Conservation (phyloP, 2,797 vertebrate species). For the Benthosema pterotum region DNA sequence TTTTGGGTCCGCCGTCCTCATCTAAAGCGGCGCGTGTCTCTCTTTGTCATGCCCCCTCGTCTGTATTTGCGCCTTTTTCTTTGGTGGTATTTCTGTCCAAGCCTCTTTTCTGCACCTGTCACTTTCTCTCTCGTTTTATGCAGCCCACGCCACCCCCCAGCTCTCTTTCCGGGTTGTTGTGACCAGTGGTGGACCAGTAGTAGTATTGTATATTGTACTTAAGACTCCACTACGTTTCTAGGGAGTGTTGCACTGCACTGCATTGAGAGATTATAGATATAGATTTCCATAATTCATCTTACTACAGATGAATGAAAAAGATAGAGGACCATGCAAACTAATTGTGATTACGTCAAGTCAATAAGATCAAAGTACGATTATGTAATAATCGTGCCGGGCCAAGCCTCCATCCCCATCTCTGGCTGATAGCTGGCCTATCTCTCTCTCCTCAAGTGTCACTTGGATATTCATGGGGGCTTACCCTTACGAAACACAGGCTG, state of each 20-base stretch:
- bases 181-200: too few species aligned
- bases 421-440: slow-evolving; percentile 8
- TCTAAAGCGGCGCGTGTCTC: slow-evolving; percentile 18
- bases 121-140: slow-evolving; percentile 24
- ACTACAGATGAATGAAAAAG: too few species aligned
- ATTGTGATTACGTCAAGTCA: too few species aligned
- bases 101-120: slow-evolving; percentile 52
- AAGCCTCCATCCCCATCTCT: not conserved
- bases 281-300: too few species aligned
- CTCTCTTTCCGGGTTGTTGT: not conserved
- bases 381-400: not conserved
- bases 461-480: slow-evolving; percentile 52
- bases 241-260: too few species aligned
- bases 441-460: slow-evolving; percentile 41
- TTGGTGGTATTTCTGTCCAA: slow-evolving; percentile 48
- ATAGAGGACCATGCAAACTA: too few species aligned
- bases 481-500: slow-evolving; percentile 9
- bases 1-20: slow-evolving; percentile 29
- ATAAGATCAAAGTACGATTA: too few species aligned
- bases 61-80: slow-evolving; percentile 28
- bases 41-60: slow-evolving; percentile 33
- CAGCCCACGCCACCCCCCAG: not conserved
- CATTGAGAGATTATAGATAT: too few species aligned
- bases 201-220: too few species aligned
- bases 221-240: too few species aligned